Evolutionary conservation across 2,888 invertebrate genomes (phyloP), one percentile per base, ranked within the genome.

Genomic region (Tigriopus californicus): DNA sequence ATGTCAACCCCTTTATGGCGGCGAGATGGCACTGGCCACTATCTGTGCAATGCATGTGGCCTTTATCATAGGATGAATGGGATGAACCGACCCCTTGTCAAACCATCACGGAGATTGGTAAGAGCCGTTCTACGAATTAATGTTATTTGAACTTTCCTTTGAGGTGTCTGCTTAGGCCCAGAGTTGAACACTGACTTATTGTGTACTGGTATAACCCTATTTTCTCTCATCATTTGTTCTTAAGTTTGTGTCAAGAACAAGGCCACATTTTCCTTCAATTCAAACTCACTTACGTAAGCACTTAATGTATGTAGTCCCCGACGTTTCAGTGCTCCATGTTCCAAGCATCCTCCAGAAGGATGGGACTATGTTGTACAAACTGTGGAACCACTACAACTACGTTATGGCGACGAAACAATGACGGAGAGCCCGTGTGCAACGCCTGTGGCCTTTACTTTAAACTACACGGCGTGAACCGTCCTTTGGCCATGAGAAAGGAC

Each of bases 41-140:
- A 95, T 77, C 82, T 97, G 68, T 98, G 98, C 81, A 98, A 98
- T 79, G 97, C 97, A 65, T 98, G 98, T 76, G 97, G 97, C 68
- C 85, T 98, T 67, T 97, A 97, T 79, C 84, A 85, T 76, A 90
- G 89, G 79, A 86, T 90, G 86, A 92, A 91, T 75, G 89, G 90
- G 71, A 83, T 87, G 78, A 88, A 88, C 76, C 80, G 90, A 69
- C 90, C 91, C 61, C 78, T 90, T 69, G 84, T 87, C 69, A 88
- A 87, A 77, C 89, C 87, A 73, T 85, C 88, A 70, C 80, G 89
- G 75, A 79, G 90, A 77, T 79, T 86, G 84, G 90, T 90, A 81
- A 79, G 80, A 67, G 58, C 54, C 55, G 11, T 20, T 15, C 13
- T n/a, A n/a, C n/a, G n/a, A n/a, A n/a, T n/a, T n/a, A n/a, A n/a